Evolutionary conservation across 2,888 invertebrate species (phyloP), one percentile per base, ranked within the genome.

Genomic region (Callyntrura sp.): DNA sequence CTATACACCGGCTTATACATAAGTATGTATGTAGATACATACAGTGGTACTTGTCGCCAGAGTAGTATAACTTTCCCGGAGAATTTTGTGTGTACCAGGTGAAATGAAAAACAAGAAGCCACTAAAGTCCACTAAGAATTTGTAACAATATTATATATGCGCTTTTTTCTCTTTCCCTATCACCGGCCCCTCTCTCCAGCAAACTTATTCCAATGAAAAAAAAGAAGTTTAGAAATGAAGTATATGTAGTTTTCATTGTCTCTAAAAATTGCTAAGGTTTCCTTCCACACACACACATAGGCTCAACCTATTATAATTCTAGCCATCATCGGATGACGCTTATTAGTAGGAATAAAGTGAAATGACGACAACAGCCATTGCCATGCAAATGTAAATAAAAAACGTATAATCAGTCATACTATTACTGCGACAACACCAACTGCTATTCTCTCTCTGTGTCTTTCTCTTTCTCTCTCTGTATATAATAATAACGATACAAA

Each of bases 71-170:
- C 17, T 17, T 62, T 62, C 62, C 20, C 17, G 17, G 35, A 23
- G 11, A 62, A 11, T 9, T 1, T n/a, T 17, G 25, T 51, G 23
- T 79, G 51, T 57, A 17, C 65, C 88, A 88, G 88, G 88, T 88
- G 84, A 88, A 88, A 83, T 84, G 88, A 84, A 84, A 88, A 84
- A 78, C 78, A 88, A 51, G 88, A 88, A 88, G 88, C 83, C 88
- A 25, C n/a, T 25, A 45, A 65, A 88, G 68, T 79, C 78, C 23
- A 23, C 78, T 25, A 88, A 88, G 88, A 88, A 88, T 82, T 86
- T 86, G 86, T 86, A 48, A 78, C 76, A 85, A 65, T 78, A 78
- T 45, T 84, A 85, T 55, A 20, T 48, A 76, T 55, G n/a, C 25
- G 14, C 28, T 35, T 35, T 35, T 35, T 6, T 35, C 35, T 35